Conservation (phyloP, 2,888 invertebrate genomes). For the Caenorhabditis sp. region DNA sequence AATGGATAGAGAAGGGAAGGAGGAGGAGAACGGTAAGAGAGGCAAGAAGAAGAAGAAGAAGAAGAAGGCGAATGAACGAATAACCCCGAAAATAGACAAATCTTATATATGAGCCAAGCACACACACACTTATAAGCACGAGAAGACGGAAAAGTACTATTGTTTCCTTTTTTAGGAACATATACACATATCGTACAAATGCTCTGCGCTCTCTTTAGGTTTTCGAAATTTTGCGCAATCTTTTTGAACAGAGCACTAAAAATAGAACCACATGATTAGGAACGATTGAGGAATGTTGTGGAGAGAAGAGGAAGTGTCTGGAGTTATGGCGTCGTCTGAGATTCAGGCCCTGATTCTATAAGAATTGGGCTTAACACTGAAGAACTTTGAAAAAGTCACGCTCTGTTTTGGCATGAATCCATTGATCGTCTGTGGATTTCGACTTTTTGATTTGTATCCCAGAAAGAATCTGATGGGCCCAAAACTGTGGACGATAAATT, state of each 20-base stretch:
- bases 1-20: neutral
- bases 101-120: constrained; percentile 7
- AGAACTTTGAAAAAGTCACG: too few relatives aligned
- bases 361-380: too few relatives aligned
- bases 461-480: too few relatives aligned
- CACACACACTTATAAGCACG: constrained; percentile 21
- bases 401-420: too few relatives aligned
- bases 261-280: neutral
- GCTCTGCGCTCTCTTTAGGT: neutral
- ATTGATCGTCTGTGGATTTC: too few relatives aligned
- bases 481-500: too few relatives aligned
- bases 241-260: neutral
- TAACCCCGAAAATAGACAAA: constrained; percentile 14
- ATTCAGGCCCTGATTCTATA: too few relatives aligned
- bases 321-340: too few relatives aligned
- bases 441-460: too few relatives aligned
- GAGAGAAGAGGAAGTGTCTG: too few relatives aligned
- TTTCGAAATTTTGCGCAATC: neutral
- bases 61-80: neutral
- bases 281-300: too few relatives aligned
- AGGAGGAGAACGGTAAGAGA: constrained; percentile 13
- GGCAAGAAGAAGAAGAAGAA: constrained; percentile 8
- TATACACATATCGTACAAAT: neutral
- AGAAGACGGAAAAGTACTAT: constrained; percentile 43
- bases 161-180: constrained; percentile 40